Percentiles rank a stretch among this genome's conserved stretches.
Conservation (phyloP, 2,888 invertebrate genomes). For the Escarpia spicata region DNA sequence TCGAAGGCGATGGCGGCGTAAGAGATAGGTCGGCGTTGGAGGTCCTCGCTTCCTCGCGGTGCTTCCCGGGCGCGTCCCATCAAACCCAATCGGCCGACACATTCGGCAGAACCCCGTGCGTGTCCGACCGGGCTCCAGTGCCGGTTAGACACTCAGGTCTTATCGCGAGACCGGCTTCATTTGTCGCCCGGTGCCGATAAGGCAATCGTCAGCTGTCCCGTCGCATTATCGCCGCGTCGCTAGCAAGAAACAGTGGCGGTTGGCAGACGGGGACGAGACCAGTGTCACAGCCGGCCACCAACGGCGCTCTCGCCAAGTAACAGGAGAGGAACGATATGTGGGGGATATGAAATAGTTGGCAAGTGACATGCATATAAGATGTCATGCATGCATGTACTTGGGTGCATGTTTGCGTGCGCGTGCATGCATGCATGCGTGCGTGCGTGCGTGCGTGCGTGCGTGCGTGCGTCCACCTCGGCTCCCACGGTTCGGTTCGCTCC, state of each 20-base stretch:
- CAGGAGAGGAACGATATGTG: neutral
- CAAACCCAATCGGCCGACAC: slow-evolving; percentile 5
- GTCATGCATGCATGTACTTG: no score
- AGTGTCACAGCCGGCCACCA: neutral
- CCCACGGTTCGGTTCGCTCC: no score
- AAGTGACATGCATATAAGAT: neutral
- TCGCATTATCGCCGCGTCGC: neutral
- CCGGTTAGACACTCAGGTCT: neutral
- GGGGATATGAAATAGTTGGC: neutral
- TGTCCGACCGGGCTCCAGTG: neutral
- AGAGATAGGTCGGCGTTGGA: neutral
- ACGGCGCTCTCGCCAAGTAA: neutral
- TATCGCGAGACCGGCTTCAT: neutral
- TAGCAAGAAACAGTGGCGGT: neutral
- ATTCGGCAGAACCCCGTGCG: neutral
- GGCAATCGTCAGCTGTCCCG: slow-evolving; percentile 13
- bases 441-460: neutral
- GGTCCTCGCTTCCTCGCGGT: neutral
- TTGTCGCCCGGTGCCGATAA: slow-evolving; percentile 4
- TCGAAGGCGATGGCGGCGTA: neutral
- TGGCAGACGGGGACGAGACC: neutral
- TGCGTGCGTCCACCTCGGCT: neutral
- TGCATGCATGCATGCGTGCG: neutral
- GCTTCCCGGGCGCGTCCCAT: neutral
- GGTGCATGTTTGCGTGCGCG: neutral